Conservation (phyloP, 35 echinoderm and acorn worm genomes). For the Holothuria glaberrima region DNA sequence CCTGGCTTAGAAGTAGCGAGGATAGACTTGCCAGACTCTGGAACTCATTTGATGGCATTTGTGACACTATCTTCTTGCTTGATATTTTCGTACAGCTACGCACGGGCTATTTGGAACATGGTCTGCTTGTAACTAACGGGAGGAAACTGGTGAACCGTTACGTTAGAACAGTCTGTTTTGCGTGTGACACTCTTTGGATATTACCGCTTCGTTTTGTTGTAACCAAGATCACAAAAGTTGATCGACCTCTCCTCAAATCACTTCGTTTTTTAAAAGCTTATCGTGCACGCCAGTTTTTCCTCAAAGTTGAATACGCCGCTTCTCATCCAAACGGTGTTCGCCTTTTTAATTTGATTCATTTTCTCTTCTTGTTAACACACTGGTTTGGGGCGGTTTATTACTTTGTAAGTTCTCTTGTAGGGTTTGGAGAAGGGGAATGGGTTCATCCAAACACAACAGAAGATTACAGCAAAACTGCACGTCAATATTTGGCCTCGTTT, state of each 20-base stretch:
- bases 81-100: conserved; percentile 89
- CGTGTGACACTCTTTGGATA: conserved; percentile 17
- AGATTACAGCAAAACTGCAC: conserved; percentile 28
- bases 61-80: conserved; percentile 83
- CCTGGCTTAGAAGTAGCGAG: conserved; percentile 71
- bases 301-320: conserved; percentile 68
- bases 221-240: not conserved
- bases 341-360: conserved; percentile 77
- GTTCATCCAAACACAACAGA: conserved; percentile 4
- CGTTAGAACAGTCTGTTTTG: not conserved
- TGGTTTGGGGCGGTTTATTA: conserved; percentile 88
- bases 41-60: conserved; percentile 81
- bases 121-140: conserved; percentile 72
- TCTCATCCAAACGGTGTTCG: conserved; percentile 81
- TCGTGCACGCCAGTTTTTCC: conserved; percentile 61
- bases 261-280: conserved; percentile 80
- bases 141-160: conserved; percentile 72
- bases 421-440: conserved; percentile 24
- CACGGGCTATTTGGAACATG: conserved; percentile 92
- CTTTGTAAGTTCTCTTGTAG: conserved; percentile 43
- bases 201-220: conserved; percentile 13
- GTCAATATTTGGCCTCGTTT: conserved; percentile 85
- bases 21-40: conserved; percentile 50
- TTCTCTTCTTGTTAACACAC: conserved; percentile 83
- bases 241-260: conserved; percentile 3